phyloP scores from a whole-genome alignment of 2,888 invertebrate genomes.

The Enchytraeus crypticus region DNA sequence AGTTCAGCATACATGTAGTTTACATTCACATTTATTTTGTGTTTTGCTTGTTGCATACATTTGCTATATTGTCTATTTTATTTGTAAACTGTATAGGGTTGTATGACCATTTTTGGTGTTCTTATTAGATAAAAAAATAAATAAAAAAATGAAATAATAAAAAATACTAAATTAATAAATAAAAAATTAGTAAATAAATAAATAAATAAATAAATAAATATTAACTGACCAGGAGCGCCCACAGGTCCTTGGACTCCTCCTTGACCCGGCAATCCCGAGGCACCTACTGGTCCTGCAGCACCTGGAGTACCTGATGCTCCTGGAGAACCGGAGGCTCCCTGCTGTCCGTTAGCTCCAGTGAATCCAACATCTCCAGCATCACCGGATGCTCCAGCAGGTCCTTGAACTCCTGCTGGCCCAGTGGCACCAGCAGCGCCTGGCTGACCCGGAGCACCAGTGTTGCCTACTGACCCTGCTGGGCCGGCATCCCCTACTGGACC shows the following conservation, averaged over 20 bases:
- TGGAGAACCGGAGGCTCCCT: conserved; percentile 57
- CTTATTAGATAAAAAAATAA: too few relatives aligned
- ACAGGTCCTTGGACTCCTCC: neutral
- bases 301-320: conserved; percentile 19
- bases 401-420: conserved; percentile 50
- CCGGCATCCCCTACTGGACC: conserved; percentile 16
- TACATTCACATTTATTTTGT: too few relatives aligned
- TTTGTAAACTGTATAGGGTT: too few relatives aligned
- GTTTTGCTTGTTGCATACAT: too few relatives aligned
- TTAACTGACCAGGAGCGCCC: conserved; percentile 1
- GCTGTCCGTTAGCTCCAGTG: conserved; percentile 37
- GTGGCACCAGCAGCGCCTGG: conserved; percentile 12
- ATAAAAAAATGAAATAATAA: too few relatives aligned
- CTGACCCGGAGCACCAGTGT: conserved; percentile 9
- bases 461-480: conserved; percentile 2
- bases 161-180: too few relatives aligned
- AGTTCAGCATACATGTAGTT: too few relatives aligned
- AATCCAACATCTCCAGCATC: conserved; percentile 11
- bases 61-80: too few relatives aligned
- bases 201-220: too few relatives aligned
- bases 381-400: conserved; percentile 40
- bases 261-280: too few relatives aligned
- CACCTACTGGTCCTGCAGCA: conserved; percentile 41
- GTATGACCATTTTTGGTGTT: too few relatives aligned
- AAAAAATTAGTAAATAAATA: too few relatives aligned